Base-by-base conservation (phyloP, 1,140 invertebrate species). In the Caerostris darwini region DNA sequence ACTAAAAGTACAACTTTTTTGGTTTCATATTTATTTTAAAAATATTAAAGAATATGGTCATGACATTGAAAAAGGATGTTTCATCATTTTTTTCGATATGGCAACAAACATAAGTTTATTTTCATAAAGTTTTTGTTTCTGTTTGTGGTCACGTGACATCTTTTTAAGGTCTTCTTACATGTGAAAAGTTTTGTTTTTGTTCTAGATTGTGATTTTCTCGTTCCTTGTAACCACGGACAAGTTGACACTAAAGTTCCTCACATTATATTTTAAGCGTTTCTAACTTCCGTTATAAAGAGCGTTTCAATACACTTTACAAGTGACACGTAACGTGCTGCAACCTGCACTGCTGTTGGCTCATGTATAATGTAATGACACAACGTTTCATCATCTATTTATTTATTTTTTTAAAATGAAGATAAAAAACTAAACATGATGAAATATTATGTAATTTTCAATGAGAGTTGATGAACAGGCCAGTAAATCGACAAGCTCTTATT, bases 151-250 rank as follows among this genome's bases (percentile, higher is more conserved):
- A 93, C 92, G 92, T 93, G 92, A 93, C 59, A 3, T 87, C n/a
- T 71, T 19, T 87, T 58, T 71, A 8, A 91, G 86, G 59, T 81
- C 59, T 91, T 57, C 19, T 34, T 34, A 34, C 34, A 34, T 34
- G 34, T 34, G 14, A 87, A 67, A 86, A 93, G 92, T 93, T 93
- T 93, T 77, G 83, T 57, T 93, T 93, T 93, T 56, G 34, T 91
- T 12, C 50, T 53, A 7, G 17, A 50, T 34, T 34, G 34, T 34
- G 34, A 34, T 58, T 12, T 81, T 71, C 71, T 58, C 53, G 4
- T 56, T 57, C 50, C 56, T 90, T 7, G 17, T 19, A 12, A 57
- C 14, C 5, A 71, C 56, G 8, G 61, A 8, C 14, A n/a, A 71
- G 53, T 50, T 10, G 54, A 58, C 58, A 12, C 34, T 7, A 34